Base-by-base conservation (phyloP, 2,888 invertebrate species). In the Perithous albicinctus region DNA sequence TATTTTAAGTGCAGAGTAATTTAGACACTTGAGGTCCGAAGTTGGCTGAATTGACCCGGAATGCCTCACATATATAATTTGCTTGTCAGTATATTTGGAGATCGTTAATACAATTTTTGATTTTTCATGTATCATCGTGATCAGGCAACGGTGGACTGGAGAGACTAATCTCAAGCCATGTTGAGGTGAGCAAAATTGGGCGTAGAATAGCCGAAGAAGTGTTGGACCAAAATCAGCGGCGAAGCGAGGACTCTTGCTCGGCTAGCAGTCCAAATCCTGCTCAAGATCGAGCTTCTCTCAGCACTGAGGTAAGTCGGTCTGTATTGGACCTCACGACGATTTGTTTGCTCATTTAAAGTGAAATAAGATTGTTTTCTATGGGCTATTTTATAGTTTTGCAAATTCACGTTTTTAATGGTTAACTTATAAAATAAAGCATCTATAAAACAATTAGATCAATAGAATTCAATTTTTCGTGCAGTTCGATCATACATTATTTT, bases 171-270 rank as follows among this genome's bases (percentile, higher is more conserved):
- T 96, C 95, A 87, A 96, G 95, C 78, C 96, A 96, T 87, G 95
- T 97, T 74, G 97, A 97, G 93, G 96, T 96, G 54, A 96, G 96
- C 90, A 96, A 97, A 94, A 97, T 97, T 85, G 97, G 97, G 7
- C 94, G 96, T 74, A 96, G 97, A 91, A 97, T 97, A 88, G 97
- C 97, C 0, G 97, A 97, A 86, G 96, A 97, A 91, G 96, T 95
- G 63, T 90, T 96, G 86, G 94, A 94, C 85, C 59, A 35, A 12
- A 95, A 95, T 88, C 95, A 95, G 87, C 93, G 94, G 86, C 92
- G 94, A 80, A 92, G 93, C 41, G 94, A 93, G 67, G 94, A 94
- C 77, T 93, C 94, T 0, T 94, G 94, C 38, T 91, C 93, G 20
- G 93, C 91, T n/a, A 93, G 92, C 80, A 94, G 94, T 89, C 86